phyloP scores from a whole-genome alignment of 2,888 invertebrate species.

The Tuberolachnus salignus region DNA sequence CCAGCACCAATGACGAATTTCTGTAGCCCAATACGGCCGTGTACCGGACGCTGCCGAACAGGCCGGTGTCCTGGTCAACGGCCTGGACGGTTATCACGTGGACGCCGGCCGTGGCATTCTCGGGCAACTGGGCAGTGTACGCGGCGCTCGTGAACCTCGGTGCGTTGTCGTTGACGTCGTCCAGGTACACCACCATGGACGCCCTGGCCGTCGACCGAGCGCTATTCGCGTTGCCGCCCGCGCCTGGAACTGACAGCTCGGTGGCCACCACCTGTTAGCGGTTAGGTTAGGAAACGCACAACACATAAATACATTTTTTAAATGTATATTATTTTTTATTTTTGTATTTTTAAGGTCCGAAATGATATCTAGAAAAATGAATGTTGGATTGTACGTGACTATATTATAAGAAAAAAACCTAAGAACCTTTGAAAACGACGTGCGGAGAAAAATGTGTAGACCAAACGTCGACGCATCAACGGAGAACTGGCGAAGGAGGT shows the following conservation, averaged over 20 bases:
- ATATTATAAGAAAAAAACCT: no score
- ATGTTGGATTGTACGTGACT: no score
- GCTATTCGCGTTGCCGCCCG: conserved; percentile 65
- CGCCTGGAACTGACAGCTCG: conserved; percentile 66
- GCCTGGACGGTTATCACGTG: conserved; percentile 68
- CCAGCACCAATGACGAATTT: conserved; percentile 78
- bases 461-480: no score
- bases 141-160: conserved; percentile 77
- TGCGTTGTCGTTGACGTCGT: conserved; percentile 87
- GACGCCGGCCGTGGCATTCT: conserved; percentile 79
- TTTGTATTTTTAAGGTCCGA: no score
- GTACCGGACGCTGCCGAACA: conserved; percentile 79
- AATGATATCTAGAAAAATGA: no score
- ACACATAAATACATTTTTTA: no score
- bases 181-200: conserved; percentile 78
- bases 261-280: conserved; percentile 74
- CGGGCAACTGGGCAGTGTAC: conserved; percentile 78
- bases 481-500: no score
- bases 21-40: conserved; percentile 78
- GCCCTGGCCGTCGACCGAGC: conserved; percentile 71
- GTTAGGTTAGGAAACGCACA: neutral
- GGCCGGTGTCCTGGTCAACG: conserved; percentile 64
- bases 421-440: no score
- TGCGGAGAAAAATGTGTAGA: no score
- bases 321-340: no score